phyloP scores from a whole-genome alignment of 1,140 invertebrate species.

The Leptinotarsa lineolata region DNA sequence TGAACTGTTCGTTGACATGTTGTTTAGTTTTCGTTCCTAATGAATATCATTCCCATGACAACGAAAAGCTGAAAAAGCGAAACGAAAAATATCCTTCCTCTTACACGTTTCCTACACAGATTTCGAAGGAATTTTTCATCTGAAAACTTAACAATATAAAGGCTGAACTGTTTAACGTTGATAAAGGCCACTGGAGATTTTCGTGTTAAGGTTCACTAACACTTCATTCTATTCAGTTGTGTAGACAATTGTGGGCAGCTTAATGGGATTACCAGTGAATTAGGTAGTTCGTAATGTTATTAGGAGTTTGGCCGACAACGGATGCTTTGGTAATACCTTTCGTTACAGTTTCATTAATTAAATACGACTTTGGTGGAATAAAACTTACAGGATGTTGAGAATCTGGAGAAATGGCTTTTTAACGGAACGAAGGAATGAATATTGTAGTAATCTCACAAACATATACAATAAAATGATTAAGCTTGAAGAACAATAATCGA shows the following conservation, averaged over 20 bases:
- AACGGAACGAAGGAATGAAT: no score
- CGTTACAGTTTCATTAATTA: background rate
- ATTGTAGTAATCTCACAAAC: no score
- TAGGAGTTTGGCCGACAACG: slow-evolving; percentile 1
- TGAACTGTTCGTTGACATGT: no score
- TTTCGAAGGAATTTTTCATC: no score
- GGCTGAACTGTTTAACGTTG: background rate
- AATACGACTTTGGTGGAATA: background rate
- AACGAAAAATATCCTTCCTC: no score
- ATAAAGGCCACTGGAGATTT: slow-evolving; percentile 7
- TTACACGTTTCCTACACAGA: no score
- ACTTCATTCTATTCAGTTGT: slow-evolving; percentile 3
- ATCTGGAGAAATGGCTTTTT: no score
- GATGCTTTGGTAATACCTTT: slow-evolving; percentile 2
- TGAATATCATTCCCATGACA: no score
- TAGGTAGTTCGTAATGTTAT: slow-evolving; percentile 3
- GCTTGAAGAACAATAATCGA: no score
- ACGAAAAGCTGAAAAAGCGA: no score
- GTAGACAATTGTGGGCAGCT: slow-evolving; percentile 7
- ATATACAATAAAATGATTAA: no score
- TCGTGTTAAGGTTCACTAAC: background rate
- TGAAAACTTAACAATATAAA: background rate
- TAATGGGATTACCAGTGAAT: slow-evolving; percentile 5
- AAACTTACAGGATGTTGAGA: background rate
- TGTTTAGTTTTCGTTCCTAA: no score